These are phyloP conservation scores for Poeciliopsis turneri DNA, from an alignment of 2,797 vertebrate genomes.

Conservation along the genomic window DNA sequence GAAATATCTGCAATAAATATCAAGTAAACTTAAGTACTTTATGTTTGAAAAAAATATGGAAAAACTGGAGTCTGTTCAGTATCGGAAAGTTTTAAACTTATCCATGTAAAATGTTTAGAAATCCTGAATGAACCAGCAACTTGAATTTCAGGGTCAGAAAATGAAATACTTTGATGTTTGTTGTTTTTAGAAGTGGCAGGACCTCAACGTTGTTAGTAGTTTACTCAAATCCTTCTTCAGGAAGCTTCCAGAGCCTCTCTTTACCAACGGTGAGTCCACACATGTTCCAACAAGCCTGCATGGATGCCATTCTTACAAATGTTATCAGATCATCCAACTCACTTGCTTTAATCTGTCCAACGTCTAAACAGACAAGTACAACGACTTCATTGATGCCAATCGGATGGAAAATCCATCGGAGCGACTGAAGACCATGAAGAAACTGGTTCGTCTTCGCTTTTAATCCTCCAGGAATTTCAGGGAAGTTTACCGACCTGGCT, in stretches of 20 bases:
- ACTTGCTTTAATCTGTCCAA: not conserved
- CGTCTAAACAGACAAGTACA: slow-evolving; percentile 89
- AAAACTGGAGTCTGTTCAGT: not conserved
- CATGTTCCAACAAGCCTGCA: slow-evolving; percentile 14
- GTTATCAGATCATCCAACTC: not conserved
- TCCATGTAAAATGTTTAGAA: not conserved
- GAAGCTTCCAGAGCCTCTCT: slow-evolving; percentile 96
- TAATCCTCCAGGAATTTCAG: not conserved
- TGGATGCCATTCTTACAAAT: not conserved
- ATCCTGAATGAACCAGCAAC: not conserved
- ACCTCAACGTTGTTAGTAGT: slow-evolving; percentile 97
- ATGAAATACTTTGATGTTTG: not conserved
- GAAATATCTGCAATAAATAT: not conserved
- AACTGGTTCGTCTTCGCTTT: slow-evolving; percentile 82
- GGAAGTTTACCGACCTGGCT: not conserved
- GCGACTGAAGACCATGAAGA: slow-evolving; percentile 92
- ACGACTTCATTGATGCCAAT: slow-evolving; percentile 96
- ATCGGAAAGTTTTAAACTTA: not conserved
- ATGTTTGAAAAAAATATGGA: not conserved
- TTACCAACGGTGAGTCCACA: slow-evolving; percentile 90
- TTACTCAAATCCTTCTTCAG: slow-evolving; percentile 97
- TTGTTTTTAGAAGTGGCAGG: slow-evolving; percentile 90
- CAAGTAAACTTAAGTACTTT: not conserved
- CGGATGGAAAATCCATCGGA: slow-evolving; percentile 90
- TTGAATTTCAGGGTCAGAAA: not conserved